A percentile compares a stretch with the other conserved stretches of the same genome.
Evolutionary conservation across 2,113 vertebrate genomes (phyloP).

Genomic region (Gallinago media): DNA sequence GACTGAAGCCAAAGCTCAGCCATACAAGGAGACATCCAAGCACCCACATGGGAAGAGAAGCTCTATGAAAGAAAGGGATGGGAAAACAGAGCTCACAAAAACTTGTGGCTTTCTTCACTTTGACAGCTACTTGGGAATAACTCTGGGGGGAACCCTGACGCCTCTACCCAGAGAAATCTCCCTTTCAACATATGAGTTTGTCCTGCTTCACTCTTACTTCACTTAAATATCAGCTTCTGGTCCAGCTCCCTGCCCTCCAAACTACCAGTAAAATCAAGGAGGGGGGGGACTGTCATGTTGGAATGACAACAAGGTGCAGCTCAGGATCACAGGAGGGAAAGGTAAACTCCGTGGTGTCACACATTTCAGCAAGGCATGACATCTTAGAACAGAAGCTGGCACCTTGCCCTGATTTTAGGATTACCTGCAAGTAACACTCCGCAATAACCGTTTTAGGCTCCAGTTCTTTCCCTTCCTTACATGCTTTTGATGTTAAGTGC

Average conservation of each 20-base stretch:
- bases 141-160: not conserved
- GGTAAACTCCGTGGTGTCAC: not conserved
- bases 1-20: not conserved
- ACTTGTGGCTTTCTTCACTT: not conserved
- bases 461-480: not conserved
- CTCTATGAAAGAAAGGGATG: not conserved
- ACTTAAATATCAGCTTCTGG: not conserved
- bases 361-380: not conserved
- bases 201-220: not conserved
- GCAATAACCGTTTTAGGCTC: not conserved
- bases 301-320: not conserved
- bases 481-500: not conserved
- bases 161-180: not conserved
- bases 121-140: not conserved
- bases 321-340: not conserved
- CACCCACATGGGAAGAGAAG: not conserved
- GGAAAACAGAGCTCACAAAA: not conserved
- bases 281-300: not conserved
- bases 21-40: not conserved
- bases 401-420: not conserved
- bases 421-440: not conserved
- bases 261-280: not conserved
- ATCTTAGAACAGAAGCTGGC: not conserved
- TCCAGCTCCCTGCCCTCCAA: not conserved
- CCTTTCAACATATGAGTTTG: not conserved